Percentiles rank a stretch among this genome's conserved stretches.
phyloP scores from a whole-genome alignment of 2,113 vertebrate species.

The Romanogobio albipinnatus region DNA sequence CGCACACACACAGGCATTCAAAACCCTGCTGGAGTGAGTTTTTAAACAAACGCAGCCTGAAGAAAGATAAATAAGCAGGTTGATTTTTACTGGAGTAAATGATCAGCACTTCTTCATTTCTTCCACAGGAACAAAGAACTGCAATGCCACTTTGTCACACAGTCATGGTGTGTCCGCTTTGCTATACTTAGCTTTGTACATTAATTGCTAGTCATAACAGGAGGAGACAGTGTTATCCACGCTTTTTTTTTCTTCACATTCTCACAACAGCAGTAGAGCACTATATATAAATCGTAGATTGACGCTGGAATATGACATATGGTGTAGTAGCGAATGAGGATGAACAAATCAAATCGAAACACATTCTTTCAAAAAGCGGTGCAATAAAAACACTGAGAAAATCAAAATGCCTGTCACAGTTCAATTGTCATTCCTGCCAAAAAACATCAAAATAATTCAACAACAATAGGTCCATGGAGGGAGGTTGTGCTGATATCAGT shows the following conservation, averaged over 20 bases:
- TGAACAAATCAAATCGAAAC: not conserved
- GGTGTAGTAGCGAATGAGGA: constrained; percentile 14
- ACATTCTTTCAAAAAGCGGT: constrained; percentile 30
- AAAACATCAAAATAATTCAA: constrained; percentile 40
- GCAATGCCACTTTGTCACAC: constrained; percentile 3
- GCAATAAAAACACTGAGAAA: not conserved
- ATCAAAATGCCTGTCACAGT: constrained; percentile 58
- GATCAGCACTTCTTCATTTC: not conserved
- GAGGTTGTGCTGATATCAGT: constrained; percentile 63
- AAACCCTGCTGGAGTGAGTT: not conserved
- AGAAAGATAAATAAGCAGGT: not conserved
- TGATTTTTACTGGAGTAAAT: constrained; percentile 21
- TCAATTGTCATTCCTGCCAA: constrained; percentile 69
- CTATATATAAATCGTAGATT: not conserved
- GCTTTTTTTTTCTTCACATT: constrained; percentile 24
- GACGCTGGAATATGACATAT: constrained; percentile 2
- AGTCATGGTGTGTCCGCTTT: not conserved
- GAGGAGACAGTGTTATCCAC: constrained; percentile 32
- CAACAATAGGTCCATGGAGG: constrained; percentile 49
- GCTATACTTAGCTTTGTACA: constrained; percentile 33
- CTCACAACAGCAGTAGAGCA: constrained; percentile 33
- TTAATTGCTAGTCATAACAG: constrained; percentile 28
- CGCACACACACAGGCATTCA: constrained; percentile 34
- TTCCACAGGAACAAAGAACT: constrained; percentile 8
- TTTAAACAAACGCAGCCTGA: not conserved